Conservation (phyloP, 2,888 invertebrate species). For the Drosophila nr. perissopoda region DNA sequence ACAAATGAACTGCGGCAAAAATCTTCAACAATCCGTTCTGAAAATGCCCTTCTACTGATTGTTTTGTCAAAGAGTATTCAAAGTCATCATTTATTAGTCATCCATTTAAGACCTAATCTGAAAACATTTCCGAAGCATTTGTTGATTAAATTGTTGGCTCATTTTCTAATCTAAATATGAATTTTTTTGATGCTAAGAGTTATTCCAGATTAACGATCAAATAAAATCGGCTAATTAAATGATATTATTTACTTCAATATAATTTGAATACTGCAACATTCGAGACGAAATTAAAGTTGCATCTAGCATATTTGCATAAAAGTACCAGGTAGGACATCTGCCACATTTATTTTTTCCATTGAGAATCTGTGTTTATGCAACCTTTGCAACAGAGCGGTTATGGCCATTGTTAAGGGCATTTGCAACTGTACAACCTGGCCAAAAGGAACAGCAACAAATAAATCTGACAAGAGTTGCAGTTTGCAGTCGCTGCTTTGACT, state of each 20-base stretch:
- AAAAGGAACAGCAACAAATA: constrained; percentile 58
- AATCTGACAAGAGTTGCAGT: constrained; percentile 72
- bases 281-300: accelerated
- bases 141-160: neutral
- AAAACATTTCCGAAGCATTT: neutral
- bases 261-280: neutral
- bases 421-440: constrained; percentile 42
- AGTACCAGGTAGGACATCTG: neutral
- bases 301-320: neutral
- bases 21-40: accelerated
- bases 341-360: neutral
- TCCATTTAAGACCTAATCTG: neutral
- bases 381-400: neutral
- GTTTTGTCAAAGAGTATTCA: neutral
- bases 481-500: constrained; percentile 66
- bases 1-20: constrained; percentile 41
- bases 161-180: neutral
- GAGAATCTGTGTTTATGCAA: neutral
- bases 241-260: neutral
- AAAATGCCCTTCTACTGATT: constrained; percentile 21
- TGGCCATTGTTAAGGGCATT: constrained; percentile 7
- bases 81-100: neutral
- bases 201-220: too few species aligned
- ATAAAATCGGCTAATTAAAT: neutral
- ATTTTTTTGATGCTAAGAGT: neutral